A percentile compares a stretch with the other conserved stretches of the same genome.
phyloP scores from a whole-genome alignment of 2,888 invertebrate genomes.

The Melieria picta region DNA sequence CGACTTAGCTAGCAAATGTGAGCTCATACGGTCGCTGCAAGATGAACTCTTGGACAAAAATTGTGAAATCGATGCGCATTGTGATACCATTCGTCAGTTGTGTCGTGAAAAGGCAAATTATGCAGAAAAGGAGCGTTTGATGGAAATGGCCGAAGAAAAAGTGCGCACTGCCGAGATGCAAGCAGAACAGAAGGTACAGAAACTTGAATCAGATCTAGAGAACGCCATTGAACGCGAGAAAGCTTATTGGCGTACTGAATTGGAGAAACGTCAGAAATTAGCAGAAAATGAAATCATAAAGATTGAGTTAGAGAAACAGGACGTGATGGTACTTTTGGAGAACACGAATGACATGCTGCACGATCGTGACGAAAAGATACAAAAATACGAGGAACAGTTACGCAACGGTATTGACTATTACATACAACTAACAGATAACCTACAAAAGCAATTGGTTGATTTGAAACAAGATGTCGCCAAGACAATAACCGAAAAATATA shows the following conservation, averaged over 20 bases:
- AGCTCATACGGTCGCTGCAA: conserved; percentile 61
- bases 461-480: conserved; percentile 63
- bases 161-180: conserved; percentile 62
- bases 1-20: conserved; percentile 62
- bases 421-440: conserved; percentile 60
- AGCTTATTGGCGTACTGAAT: conserved; percentile 66
- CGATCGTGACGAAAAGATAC: conserved; percentile 63
- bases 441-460: conserved; percentile 64
- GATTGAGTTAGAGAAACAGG: conserved; percentile 69
- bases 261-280: conserved; percentile 69
- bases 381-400: conserved; percentile 62
- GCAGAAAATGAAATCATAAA: conserved; percentile 69
- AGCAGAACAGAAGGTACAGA: conserved; percentile 65
- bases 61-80: conserved; percentile 62
- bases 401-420: conserved; percentile 64
- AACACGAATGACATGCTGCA: conserved; percentile 65
- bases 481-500: conserved; percentile 65
- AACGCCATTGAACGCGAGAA: conserved; percentile 66
- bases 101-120: conserved; percentile 60
- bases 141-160: conserved; percentile 63
- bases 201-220: conserved; percentile 66
- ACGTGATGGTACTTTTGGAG: conserved; percentile 63
- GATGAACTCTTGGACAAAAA: conserved; percentile 62
- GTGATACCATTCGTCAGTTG: conserved; percentile 60
- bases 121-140: conserved; percentile 61